Evolutionary conservation across 2,797 vertebrate species (phyloP), one percentile per base, ranked within the genome.

Genomic region (Pseudochromis fuscus): DNA sequence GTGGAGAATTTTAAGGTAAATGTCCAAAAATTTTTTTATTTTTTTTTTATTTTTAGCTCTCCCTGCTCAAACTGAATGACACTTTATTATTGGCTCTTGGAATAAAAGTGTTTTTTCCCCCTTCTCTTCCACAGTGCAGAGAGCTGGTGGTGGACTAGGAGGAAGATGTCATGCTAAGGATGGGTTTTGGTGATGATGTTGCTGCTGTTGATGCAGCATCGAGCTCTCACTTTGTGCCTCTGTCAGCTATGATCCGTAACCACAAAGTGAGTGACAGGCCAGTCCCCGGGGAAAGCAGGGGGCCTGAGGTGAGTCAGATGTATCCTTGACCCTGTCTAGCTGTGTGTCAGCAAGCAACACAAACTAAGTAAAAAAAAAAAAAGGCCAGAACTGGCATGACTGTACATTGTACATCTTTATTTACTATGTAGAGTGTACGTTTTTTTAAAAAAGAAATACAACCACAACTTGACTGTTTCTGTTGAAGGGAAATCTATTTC

Each of bases 221-320:
- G 85, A 91, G 88, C 88, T 86, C 90, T 90, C 87, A 88, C 91
- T 92, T 89, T 91, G 89, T 91, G 89, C 90, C 89, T 91, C 86
- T 92, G 89, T 92, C 87, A 91, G 87, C 87, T 88, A 90, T 90
- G 91, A 92, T 92, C 90, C 88, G 79, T 90, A 92, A 91, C 88
- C 89, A 83, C 77, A 77, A 86, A 87, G 80, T 93, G 91, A 93
- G 87, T 94, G 93, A 90, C 92, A 91, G 91, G 85, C 83, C 62
- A 45, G 85, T 89, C 91, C 87, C 83, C 68, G 38, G 87, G 87
- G 89, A 85, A 85, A 79, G 66, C 78, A 89, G 84, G 87, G 86
- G 89, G 88, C 85, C 85, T 88, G 88, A 91, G 90, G 90, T 92
- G 91, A 93, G 92, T 90, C 93, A 91, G 91, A 87, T 91, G 84